phyloP scores from a whole-genome alignment of 2,113 vertebrate species.

The Colinus virginianus region DNA sequence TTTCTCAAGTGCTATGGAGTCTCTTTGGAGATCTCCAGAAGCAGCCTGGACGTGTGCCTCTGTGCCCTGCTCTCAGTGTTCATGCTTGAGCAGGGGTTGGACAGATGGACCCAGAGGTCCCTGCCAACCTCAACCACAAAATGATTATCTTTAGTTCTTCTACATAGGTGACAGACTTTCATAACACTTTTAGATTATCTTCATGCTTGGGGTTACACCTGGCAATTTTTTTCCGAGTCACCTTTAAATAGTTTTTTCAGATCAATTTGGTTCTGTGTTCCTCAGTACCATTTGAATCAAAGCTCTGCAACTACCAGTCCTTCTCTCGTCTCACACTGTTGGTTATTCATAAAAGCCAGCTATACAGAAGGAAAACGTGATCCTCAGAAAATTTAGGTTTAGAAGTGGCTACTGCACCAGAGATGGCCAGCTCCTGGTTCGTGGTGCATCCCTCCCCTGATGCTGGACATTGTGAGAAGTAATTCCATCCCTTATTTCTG shows the following conservation, averaged over 20 bases:
- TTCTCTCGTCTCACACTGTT: background rate
- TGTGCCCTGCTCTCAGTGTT: background rate
- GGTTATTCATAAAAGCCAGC: background rate
- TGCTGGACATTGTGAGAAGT: background rate
- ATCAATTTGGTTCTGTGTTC: background rate
- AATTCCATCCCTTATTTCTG: background rate
- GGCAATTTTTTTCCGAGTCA: background rate
- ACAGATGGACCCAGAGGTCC: background rate
- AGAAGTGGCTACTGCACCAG: background rate
- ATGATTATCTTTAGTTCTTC: background rate
- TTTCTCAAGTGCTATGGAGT: background rate
- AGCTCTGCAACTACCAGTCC: background rate
- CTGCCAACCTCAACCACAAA: background rate
- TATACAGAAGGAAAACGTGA: background rate
- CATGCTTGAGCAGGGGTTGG: background rate
- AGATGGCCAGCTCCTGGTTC: background rate
- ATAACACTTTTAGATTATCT: background rate
- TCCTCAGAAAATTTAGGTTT: background rate
- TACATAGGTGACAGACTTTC: background rate
- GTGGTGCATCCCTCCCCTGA: background rate
- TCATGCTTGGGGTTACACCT: background rate
- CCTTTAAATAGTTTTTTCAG: background rate
- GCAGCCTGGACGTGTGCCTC: background rate
- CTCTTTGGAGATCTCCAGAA: background rate
- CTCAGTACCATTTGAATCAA: background rate